Percentiles rank a stretch among this genome's conserved stretches.
These are phyloP conservation scores for Callipepla squamata DNA, from an alignment of 2,113 vertebrate species.

Conservation along the genomic window DNA sequence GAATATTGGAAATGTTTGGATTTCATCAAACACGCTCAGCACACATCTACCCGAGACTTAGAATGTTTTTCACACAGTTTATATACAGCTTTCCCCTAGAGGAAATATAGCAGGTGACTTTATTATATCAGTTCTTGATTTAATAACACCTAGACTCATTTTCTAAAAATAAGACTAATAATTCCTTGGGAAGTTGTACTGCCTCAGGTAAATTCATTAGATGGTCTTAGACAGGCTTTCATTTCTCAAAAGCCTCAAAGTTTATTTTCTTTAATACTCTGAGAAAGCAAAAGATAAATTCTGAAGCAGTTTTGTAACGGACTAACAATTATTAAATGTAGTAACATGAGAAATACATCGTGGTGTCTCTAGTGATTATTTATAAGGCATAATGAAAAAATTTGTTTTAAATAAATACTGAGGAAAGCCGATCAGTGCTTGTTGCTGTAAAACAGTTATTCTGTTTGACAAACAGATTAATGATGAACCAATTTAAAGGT, in stretches of 20 bases:
- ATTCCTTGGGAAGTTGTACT: conserved; percentile 21
- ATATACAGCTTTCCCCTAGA: not conserved
- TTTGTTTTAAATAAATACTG: not conserved
- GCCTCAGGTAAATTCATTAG: conserved; percentile 35
- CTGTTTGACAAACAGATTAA: not conserved
- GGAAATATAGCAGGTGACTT: conserved; percentile 30
- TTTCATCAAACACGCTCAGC: not conserved
- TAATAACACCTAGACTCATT: conserved; percentile 27
- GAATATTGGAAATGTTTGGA: not conserved
- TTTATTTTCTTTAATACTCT: conserved; percentile 3
- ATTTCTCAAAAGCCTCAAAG: conserved; percentile 41
- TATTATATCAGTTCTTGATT: conserved; percentile 38
- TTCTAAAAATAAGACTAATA: not conserved
- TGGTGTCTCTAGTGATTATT: not conserved
- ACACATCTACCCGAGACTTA: not conserved
- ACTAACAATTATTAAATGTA: conserved; percentile 15
- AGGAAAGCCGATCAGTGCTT: not conserved
- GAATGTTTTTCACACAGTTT: not conserved
- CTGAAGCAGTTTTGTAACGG: not conserved
- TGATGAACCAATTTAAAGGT: not conserved
- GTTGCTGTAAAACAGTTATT: not conserved
- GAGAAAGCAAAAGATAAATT: conserved; percentile 22
- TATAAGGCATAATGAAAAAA: not conserved
- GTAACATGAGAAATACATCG: not conserved
- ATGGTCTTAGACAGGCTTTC: not conserved